These are phyloP conservation scores for Darevskia mixta DNA, from an alignment of 2,797 vertebrate genomes.

Conservation along the genomic window DNA sequence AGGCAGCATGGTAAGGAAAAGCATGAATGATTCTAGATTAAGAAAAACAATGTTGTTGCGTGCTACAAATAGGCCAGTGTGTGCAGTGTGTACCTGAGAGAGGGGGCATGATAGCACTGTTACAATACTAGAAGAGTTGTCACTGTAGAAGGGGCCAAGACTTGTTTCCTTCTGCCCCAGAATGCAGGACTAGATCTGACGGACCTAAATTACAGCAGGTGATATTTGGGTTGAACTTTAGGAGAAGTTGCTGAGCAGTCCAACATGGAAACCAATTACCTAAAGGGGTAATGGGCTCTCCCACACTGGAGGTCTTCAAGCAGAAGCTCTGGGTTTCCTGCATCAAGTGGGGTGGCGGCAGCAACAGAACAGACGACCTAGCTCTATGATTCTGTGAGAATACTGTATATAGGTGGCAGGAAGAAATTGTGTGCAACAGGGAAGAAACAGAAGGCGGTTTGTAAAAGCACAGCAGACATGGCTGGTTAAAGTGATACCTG, in stretches of 20 bases:
- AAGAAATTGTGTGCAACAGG: slow-evolving; percentile 1
- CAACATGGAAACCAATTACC: background rate
- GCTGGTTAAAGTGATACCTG: slow-evolving; percentile 39
- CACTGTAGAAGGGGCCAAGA: background rate
- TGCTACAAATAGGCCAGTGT: no score
- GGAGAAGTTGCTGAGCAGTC: background rate
- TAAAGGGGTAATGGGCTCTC: background rate
- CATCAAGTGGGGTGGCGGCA: background rate
- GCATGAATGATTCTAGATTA: no score
- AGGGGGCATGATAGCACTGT: background rate
- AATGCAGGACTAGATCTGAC: background rate
- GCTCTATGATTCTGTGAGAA: background rate
- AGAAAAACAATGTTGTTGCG: no score
- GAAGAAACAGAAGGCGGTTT: slow-evolving; percentile 45
- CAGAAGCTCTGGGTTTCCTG: background rate
- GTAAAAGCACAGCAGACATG: slow-evolving; percentile 28
- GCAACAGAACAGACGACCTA: background rate
- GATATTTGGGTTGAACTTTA: background rate
- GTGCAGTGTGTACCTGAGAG: background rate
- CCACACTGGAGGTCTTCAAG: background rate
- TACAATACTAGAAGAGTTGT: background rate
- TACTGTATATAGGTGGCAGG: background rate
- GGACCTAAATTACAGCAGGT: background rate
- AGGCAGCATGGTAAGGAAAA: no score
- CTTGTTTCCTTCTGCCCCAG: background rate